Conservation (phyloP, 2,888 invertebrate species). For the Octodonta nipae region DNA sequence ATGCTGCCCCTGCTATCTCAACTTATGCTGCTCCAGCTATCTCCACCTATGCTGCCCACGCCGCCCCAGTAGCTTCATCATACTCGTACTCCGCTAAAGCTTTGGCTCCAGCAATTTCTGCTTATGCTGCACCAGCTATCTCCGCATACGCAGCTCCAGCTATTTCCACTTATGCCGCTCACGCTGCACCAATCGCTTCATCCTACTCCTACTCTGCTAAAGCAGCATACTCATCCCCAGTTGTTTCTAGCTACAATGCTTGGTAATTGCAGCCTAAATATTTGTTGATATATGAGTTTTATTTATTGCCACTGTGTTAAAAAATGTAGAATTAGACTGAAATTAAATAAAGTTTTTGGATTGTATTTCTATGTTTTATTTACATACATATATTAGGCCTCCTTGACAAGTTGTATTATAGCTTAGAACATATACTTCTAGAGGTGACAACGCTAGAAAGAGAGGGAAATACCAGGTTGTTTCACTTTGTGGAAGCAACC, state of each 20-base stretch:
- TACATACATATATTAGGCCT: too few relatives aligned
- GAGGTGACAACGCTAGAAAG: too few relatives aligned
- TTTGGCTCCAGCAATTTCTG: slow-evolving; percentile 34
- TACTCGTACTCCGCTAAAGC: slow-evolving; percentile 14
- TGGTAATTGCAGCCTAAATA: too few relatives aligned
- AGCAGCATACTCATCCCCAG: slow-evolving; percentile 35
- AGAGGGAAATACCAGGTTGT: too few relatives aligned
- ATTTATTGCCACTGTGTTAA: too few relatives aligned
- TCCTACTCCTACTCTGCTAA: slow-evolving; percentile 14
- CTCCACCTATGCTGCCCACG: slow-evolving; percentile 13
- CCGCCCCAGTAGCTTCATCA: slow-evolving; percentile 34
- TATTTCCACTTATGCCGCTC: slow-evolving; percentile 25
- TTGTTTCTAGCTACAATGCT: slow-evolving; percentile 36
- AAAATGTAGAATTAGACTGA: too few relatives aligned
- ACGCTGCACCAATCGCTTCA: slow-evolving; percentile 34
- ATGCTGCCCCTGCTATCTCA: slow-evolving; percentile 27
- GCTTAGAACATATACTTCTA: too few relatives aligned
- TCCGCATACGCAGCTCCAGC: slow-evolving; percentile 35
- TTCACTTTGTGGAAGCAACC: too few relatives aligned
- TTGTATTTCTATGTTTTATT: too few relatives aligned
- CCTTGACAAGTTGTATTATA: too few relatives aligned
- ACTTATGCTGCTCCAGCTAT: slow-evolving; percentile 36
- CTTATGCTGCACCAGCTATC: slow-evolving; percentile 39
- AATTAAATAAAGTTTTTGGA: too few relatives aligned
- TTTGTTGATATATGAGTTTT: too few relatives aligned